A percentile compares a stretch with the other conserved stretches of the same genome.
Evolutionary conservation across 1,140 invertebrate genomes (phyloP).

Genomic region (Leptestheria dahalacensis): DNA sequence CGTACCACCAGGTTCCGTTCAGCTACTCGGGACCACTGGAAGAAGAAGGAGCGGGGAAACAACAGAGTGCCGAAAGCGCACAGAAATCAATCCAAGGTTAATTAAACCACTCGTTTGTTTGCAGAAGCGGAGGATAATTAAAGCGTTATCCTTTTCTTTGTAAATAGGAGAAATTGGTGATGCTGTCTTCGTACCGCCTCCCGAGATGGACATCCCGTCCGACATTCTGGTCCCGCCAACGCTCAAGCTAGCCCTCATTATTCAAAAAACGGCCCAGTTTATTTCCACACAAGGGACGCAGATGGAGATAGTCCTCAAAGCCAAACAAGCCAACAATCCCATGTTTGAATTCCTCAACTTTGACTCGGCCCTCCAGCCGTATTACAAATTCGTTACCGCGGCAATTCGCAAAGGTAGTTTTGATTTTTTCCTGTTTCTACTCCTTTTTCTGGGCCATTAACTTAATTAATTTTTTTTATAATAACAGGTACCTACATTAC

Average conservation of each 20-base stretch:
- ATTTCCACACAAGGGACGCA: conserved; percentile 83
- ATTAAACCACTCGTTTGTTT: conserved; percentile 26
- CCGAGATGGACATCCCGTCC: conserved; percentile 51
- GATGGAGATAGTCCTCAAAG: conserved; percentile 96
- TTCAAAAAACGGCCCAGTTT: conserved; percentile 91
- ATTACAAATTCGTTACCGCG: conserved; percentile 70
- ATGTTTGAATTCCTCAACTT: conserved; percentile 89
- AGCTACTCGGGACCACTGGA: conserved; percentile 24
- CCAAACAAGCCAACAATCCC: conserved; percentile 83
- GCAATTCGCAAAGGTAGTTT: conserved; percentile 71
- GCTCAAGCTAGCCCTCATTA: conserved; percentile 80
- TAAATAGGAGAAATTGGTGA: conserved; percentile 29
- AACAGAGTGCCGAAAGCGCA: not conserved
- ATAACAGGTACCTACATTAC: conserved; percentile 5
- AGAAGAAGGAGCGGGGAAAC: conserved; percentile 19
- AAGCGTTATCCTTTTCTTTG: conserved; percentile 28
- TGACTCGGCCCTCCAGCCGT: conserved; percentile 66
- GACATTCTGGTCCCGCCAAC: conserved; percentile 74
- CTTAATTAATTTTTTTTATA: conserved; percentile 22
- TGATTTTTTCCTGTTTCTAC: conserved; percentile 15
- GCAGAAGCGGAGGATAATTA: not conserved
- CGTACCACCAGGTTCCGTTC: conserved; percentile 13
- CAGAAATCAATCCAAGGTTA: not conserved
- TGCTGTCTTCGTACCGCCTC: conserved; percentile 49
- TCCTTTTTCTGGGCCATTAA: too few species aligned